Base-by-base conservation (phyloP, 2,797 vertebrate species). In the Periparus ater region DNA sequence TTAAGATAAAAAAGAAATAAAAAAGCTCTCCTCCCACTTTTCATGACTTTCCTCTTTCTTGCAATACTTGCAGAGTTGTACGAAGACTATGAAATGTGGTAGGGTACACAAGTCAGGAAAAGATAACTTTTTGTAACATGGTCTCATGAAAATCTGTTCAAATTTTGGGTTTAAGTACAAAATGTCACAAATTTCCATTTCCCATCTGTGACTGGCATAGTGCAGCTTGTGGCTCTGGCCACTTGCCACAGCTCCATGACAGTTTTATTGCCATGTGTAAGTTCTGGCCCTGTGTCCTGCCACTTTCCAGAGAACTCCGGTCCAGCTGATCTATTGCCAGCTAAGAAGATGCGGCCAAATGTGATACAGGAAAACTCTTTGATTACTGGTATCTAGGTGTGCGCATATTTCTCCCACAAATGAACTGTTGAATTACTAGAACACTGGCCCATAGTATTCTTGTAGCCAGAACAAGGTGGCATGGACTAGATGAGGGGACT, bases 121-220 rank as follows among this genome's bases (percentile, higher is more conserved):
- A 89, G 42, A 75, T 10, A 44, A 73, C 10, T 38, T 79, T 66
- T 53, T 45, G 44, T 36, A 51, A 70, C 7, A 25, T 10, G 11
- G 76, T 78, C 80, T 90, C 36, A 66, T 55, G 77, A 79, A 93
- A 91, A 92, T 63, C 71, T 92, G 53, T 79, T 91, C 71, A 45
- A 38, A 87, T 94, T 95, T 92, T 89, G 53, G 53, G 34, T 29
- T 74, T 82, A 79, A 87, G 63, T 44, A 92, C 74, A 92, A 88
- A 95, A 82, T 71, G 84, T 94, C 94, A 93, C 47, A 79, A 40
- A 95, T 91, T 85, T 91, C 80, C 63, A 85, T 81, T 87, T 87
- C 81, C 81, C 88, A 95, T 96, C 86, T 94, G 90, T 87, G 88
- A 76, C 85, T 95, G 85, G 83, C 86, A 92, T 7, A 92, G 86